Evolutionary conservation across 2,113 vertebrate genomes (phyloP), one percentile per base, ranked within the genome.

Genomic region (Sakesphorus luctuosus): DNA sequence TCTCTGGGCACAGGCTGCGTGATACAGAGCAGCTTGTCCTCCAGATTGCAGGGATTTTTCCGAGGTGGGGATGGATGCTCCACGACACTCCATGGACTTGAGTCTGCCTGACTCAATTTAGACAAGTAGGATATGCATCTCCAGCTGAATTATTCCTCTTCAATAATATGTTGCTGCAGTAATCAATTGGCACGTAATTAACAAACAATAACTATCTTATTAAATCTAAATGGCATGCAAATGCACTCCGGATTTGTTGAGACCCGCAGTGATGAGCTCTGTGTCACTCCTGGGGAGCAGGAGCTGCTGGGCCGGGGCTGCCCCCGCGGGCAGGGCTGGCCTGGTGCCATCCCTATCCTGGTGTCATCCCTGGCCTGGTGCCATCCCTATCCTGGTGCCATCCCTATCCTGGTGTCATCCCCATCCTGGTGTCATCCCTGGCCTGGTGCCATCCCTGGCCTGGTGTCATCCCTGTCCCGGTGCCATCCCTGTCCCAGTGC

Each of bases 81-180:
- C 53, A 3, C 50, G n/a, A 53, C 49, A n/a, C 92, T 80, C 24
- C 75, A 80, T 69, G 0, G 0, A 93, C 93, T 84, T 84, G 89
- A 94, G 47, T 92, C 91, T 94, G 62, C 73, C 90, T 89, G 76
- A 73, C 75, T 75, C 66, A 84, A 69, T 90, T 86, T 50, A 77
- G 80, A 82, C 28, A 73, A 96, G 63, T 19, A 77, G 80, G 84
- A 88, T 71, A 62, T 26, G 66, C 62, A 74, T 73, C 75, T 95
- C 90, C 68, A 68, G 55, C 83, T 89, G 95, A 76, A 88, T 89
- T 93, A 88, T 52, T 92, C 93, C 87, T 97, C 95, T 95, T 80
- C 87, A 83, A 80, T 76, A 91, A 63, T 78, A 72, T 49, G 96
- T 94, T 95, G 90, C 95, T 95, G 56, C 76, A 49, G 80, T 88